These are phyloP conservation scores for Rhynchophorus ferrugineus DNA, from an alignment of 1,140 invertebrate species.

Conservation along the genomic window DNA sequence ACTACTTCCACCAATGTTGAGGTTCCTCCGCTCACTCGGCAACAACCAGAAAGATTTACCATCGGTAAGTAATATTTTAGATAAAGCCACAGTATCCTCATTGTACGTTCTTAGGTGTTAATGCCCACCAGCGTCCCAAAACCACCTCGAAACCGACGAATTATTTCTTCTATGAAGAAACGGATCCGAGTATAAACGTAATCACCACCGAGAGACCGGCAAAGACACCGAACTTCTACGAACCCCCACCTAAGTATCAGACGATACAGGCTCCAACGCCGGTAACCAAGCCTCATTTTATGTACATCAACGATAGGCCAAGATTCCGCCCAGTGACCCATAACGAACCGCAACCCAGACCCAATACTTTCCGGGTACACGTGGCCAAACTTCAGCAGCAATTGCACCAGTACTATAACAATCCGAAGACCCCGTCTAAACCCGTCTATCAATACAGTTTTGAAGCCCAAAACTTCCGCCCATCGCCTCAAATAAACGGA, in stretches of 20 bases:
- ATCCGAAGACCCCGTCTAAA: constrained; percentile 45
- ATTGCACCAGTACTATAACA: constrained; percentile 40
- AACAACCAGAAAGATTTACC: constrained; percentile 38
- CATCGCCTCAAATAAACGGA: constrained; percentile 36
- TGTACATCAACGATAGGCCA: constrained; percentile 29
- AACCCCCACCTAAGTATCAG: constrained; percentile 39
- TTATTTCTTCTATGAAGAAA: constrained; percentile 49
- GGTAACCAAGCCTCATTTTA: constrained; percentile 25
- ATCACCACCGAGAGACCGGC: constrained; percentile 38
- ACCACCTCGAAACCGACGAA: constrained; percentile 45
- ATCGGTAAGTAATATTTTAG: constrained; percentile 10
- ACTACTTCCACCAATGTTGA: constrained; percentile 47
- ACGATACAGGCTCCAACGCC: neutral
- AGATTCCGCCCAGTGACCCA: constrained; percentile 27
- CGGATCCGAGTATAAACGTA: constrained; percentile 29
- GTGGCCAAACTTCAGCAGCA: constrained; percentile 38
- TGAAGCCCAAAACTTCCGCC: constrained; percentile 42
- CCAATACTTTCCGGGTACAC: constrained; percentile 31
- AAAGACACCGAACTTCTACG: constrained; percentile 39
- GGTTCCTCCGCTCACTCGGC: constrained; percentile 45
- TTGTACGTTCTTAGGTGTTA: neutral
- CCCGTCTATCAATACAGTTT: constrained; percentile 55
- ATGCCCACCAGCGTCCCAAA: constrained; percentile 15
- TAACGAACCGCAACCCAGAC: constrained; percentile 25
- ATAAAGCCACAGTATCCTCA: neutral